Percentiles rank a stretch among this genome's conserved stretches.
Evolutionary conservation across 2,888 invertebrate species (phyloP).

Genomic region (Seira ritae): DNA sequence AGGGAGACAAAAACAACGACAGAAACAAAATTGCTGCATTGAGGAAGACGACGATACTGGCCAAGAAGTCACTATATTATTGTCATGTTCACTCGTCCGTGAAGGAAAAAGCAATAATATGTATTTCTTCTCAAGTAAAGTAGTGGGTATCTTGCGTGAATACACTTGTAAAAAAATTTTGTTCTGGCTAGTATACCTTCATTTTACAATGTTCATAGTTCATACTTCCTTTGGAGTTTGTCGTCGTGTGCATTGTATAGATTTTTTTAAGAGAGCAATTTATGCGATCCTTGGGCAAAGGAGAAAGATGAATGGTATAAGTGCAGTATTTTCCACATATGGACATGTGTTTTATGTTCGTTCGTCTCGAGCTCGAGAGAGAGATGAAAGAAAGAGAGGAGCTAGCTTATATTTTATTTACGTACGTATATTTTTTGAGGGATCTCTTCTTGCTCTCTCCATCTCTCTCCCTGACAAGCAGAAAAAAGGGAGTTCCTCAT

Average conservation of each 20-base stretch:
- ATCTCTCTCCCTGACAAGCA: conserved; percentile 41
- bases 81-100: conserved; percentile 45
- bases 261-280: conserved; percentile 44
- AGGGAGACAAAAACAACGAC: neutral
- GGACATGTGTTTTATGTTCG: conserved; percentile 59
- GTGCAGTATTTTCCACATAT: conserved; percentile 45
- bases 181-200: conserved; percentile 9
- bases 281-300: conserved; percentile 40
- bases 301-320: conserved; percentile 46
- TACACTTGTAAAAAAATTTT: conserved; percentile 18
- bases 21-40: neutral
- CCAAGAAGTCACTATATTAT: conserved; percentile 18
- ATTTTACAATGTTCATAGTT: neutral
- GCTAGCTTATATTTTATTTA: conserved; percentile 57
- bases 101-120: conserved; percentile 37
- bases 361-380: neutral
- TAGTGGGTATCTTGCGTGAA: neutral
- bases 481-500: conserved; percentile 51
- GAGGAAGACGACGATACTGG: neutral
- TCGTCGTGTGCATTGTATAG: conserved; percentile 12
- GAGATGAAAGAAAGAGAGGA: neutral
- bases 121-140: neutral
- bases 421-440: conserved; percentile 47
- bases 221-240: conserved; percentile 46
- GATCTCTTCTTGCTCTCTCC: too few relatives aligned